Evolutionary conservation across 2,797 vertebrate species (phyloP), one percentile per base, ranked within the genome.

Genomic region (Chaetophractus vellerosus): DNA sequence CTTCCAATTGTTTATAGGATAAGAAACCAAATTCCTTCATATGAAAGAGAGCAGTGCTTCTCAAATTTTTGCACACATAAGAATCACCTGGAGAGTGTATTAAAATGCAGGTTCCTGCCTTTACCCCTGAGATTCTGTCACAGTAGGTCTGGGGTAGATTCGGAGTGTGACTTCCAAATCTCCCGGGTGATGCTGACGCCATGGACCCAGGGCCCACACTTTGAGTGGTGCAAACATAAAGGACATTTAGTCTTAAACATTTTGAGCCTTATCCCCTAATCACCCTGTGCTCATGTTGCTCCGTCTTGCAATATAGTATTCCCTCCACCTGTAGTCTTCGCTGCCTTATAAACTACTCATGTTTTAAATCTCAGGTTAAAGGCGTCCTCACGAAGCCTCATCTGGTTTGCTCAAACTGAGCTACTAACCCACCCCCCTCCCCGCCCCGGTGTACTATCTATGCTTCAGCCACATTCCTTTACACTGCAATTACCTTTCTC

Each of bases 381-480:
- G 74, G 26, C 50, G 1, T 4, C 71, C 33, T 74, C 31, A 11
- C 9, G 45, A 80, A 75, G 21, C 8, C 38, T 69, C 28, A 23
- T 5, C 15, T 19, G 26, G 31, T 26, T 61, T 68, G 24, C 11
- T 18, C 24, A 33, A 36, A 16, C 3, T 33, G 1, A 45, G 3
- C 15, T n/a, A 5, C n/a, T n/a, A n/a, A n/a, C n/a, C n/a, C 26
- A 41, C 23, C 31, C 52, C 33, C 12, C 11, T 55, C 15, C n/a
- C n/a, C n/a, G n/a, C n/a, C n/a, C n/a, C n/a, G 38, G 26, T 24
- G 0, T 31, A 23, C 12, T 6, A 36, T 0, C 16, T 10, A 14
- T 3, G 16, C 19, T 45, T 41, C 2, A 8, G 7, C 15, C 31
- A 38, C 4, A 24, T 8, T n/a, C 2, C 61, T 28, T 26, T 8